A percentile compares a stretch with the other conserved stretches of the same genome.
phyloP scores from a whole-genome alignment of 1,140 invertebrate species.

The Penaeus vannamei region DNA sequence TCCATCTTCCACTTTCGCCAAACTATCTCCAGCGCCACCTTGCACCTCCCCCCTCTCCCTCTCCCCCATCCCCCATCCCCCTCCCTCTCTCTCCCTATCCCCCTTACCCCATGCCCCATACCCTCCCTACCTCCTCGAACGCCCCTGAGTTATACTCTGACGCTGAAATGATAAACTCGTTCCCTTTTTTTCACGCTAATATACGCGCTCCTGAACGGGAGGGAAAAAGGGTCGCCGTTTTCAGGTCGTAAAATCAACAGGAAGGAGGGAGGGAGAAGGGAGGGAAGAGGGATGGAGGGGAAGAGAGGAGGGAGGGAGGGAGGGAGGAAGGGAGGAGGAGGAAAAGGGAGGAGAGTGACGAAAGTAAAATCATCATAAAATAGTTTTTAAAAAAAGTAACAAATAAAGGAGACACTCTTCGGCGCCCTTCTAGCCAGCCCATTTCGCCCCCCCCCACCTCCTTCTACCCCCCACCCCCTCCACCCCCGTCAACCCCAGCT shows the following conservation, averaged over 20 bases:
- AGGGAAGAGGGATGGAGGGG: neutral
- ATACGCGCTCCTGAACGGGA: constrained; percentile 1
- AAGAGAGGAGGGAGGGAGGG: neutral
- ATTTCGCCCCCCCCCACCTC: no score
- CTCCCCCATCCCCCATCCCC: constrained; percentile 8
- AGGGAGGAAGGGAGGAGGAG: neutral
- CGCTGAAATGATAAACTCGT: constrained; percentile 33
- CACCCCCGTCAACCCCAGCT: no score
- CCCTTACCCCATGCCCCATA: constrained; percentile 16
- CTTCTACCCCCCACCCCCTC: no score
- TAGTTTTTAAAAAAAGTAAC: no score
- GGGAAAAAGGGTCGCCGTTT: constrained; percentile 26
- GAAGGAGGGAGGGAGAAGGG: neutral
- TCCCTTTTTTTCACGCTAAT: constrained; percentile 32
- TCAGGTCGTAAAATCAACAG: constrained; percentile 57
- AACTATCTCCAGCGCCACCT: no score
- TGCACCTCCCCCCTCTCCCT: neutral
- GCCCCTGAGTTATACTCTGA: neutral
- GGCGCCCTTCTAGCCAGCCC: neutral
- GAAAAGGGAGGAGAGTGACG: neutral
- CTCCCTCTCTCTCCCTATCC: neutral
- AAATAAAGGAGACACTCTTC: neutral
- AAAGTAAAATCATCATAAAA: no score
- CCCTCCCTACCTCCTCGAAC: constrained; percentile 18
- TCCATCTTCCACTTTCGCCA: no score